Conservation (phyloP, 2,888 invertebrate species). For the Leptinotarsa peninsularis region DNA sequence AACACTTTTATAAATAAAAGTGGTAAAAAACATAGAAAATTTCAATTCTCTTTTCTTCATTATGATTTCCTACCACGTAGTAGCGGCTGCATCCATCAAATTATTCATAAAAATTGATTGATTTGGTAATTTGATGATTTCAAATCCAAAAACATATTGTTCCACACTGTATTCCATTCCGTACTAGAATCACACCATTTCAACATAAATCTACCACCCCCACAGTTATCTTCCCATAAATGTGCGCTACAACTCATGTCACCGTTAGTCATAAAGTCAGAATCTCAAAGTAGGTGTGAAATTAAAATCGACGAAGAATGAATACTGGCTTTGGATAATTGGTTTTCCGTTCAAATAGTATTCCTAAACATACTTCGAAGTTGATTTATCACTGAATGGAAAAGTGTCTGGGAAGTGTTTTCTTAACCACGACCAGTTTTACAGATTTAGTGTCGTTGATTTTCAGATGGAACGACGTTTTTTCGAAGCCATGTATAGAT, state of each 20-base stretch:
- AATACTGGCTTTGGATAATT: constrained; percentile 28
- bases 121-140: too few species aligned
- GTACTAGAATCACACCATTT: neutral
- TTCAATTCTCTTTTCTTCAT: too few species aligned
- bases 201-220: constrained; percentile 8
- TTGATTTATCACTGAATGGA: constrained; percentile 13
- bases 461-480: too few species aligned
- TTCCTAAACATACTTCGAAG: neutral
- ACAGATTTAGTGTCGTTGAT: too few species aligned
- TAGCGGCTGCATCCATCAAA: too few species aligned
- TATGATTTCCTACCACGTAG: too few species aligned
- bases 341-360: constrained; percentile 29
- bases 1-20: too few species aligned
- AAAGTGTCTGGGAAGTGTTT: neutral
- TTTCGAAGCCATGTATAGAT: too few species aligned
- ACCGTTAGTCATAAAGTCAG: constrained; percentile 30
- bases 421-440: neutral
- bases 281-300: constrained; percentile 37
- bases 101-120: too few species aligned
- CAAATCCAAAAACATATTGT: neutral
- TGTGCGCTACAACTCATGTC: constrained; percentile 25
- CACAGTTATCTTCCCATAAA: constrained; percentile 25
- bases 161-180: neutral
- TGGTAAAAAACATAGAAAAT: too few species aligned
- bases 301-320: constrained; percentile 34